Conservation (phyloP, 2,888 invertebrate species). For the Caenorhabditis sulstoni region DNA sequence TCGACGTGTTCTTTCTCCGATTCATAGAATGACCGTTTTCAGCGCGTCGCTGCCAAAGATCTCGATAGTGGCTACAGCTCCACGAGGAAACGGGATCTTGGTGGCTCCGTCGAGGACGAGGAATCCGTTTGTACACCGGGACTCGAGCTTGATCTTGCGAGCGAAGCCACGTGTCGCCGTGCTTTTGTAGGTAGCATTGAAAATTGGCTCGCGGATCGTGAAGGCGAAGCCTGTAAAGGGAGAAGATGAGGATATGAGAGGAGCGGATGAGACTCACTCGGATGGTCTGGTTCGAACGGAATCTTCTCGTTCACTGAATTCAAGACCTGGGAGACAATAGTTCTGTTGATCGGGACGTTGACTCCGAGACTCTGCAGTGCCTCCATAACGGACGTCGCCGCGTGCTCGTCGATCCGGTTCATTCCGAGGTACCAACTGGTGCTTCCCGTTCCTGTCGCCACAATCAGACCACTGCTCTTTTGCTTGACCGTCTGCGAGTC, state of each 20-base stretch:
- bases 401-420: conserved; percentile 65
- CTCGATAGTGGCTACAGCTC: conserved; percentile 90
- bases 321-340: conserved; percentile 55
- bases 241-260: neutral
- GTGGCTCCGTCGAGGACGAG: conserved; percentile 94
- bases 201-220: conserved; percentile 93
- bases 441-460: conserved; percentile 97
- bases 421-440: conserved; percentile 88
- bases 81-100: conserved; percentile 94
- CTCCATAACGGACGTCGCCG: conserved; percentile 59
- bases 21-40: conserved; percentile 54
- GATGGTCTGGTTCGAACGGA: conserved; percentile 64
- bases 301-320: conserved; percentile 64
- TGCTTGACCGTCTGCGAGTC: conserved; percentile 87
- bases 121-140: conserved; percentile 90
- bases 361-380: conserved; percentile 64
- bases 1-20: neutral
- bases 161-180: conserved; percentile 82
- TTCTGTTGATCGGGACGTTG: conserved; percentile 44
- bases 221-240: conserved; percentile 86
- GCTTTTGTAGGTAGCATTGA: conserved; percentile 88
- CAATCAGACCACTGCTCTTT: conserved; percentile 95
- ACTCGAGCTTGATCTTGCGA: conserved; percentile 86
- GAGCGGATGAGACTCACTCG: conserved; percentile 48
- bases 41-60: conserved; percentile 84